Conservation (phyloP, 2,797 vertebrate genomes). For the Betta splendens region DNA sequence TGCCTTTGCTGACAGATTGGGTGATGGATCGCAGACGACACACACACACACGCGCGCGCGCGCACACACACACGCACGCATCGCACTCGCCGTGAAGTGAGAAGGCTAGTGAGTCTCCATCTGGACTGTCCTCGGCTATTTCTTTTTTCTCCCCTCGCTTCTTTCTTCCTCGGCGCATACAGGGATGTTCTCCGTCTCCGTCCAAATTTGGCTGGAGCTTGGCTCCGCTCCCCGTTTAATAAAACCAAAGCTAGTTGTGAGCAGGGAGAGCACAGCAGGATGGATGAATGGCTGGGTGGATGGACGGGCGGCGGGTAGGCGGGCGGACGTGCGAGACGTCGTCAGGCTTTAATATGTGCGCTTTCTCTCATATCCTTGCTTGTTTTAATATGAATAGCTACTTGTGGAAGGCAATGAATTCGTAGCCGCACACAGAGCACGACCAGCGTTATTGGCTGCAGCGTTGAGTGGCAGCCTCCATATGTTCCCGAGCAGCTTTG, state of each 20-base stretch:
- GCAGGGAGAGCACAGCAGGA: constrained; percentile 17
- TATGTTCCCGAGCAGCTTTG: constrained; percentile 64
- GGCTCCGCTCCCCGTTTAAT: constrained; percentile 63
- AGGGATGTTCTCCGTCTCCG: constrained; percentile 36
- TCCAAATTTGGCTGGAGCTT: constrained; percentile 58
- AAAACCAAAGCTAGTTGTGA: constrained; percentile 36
- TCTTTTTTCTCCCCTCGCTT: constrained; percentile 26
- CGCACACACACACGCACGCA: constrained; percentile 45
- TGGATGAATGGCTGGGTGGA: constrained; percentile 30
- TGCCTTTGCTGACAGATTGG: constrained; percentile 70
- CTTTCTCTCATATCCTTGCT: constrained; percentile 69
- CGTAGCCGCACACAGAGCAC: constrained; percentile 43
- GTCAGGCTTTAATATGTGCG: constrained; percentile 74
- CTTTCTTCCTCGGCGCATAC: constrained; percentile 22
- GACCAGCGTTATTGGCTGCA: constrained; percentile 69
- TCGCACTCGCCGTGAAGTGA: constrained; percentile 64
- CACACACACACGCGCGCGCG: constrained; percentile 23
- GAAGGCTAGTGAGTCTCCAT: constrained; percentile 68
- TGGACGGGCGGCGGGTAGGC: neutral
- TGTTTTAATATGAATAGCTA: constrained; percentile 81
- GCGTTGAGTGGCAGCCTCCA: constrained; percentile 74
- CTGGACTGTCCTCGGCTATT: constrained; percentile 57
- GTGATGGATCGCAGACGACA: constrained; percentile 60
- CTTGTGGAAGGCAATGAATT: constrained; percentile 68
- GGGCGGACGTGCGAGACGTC: constrained; percentile 45